phyloP scores from a whole-genome alignment of 1,140 invertebrate species.

The Lucilia sericata region DNA sequence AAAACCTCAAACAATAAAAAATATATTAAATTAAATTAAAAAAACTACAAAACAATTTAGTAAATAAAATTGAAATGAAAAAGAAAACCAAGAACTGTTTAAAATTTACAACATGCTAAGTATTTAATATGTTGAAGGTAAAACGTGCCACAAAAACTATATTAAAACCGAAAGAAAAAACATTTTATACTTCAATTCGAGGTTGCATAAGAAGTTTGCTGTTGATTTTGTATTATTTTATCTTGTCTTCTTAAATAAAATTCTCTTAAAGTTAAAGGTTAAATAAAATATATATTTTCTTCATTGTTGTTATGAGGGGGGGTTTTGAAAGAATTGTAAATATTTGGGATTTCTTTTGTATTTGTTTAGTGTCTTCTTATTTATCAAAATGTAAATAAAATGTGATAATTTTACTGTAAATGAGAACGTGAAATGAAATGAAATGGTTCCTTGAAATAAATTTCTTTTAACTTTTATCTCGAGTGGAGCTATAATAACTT shows the following conservation, averaged over 20 bases:
- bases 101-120: not conserved
- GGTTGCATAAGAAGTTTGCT: not conserved
- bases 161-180: not conserved
- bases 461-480: no score
- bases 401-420: no score
- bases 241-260: not conserved
- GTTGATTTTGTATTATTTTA: not conserved
- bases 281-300: no score
- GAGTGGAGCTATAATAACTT: no score
- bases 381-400: no score
- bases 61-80: not conserved
- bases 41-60: no score
- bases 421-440: no score
- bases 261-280: not conserved
- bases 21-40: not conserved
- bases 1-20: not conserved
- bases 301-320: no score
- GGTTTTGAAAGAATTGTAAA: no score
- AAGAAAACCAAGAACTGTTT: not conserved
- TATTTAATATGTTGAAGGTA: conserved; percentile 7
- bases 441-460: no score
- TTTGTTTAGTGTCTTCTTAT: no score
- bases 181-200: not conserved
- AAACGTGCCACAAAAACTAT: not conserved
- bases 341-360: no score